A percentile compares a stretch with the other conserved stretches of the same genome.
phyloP scores from a whole-genome alignment of 2,888 invertebrate species.

The Fragum whitleyi region DNA sequence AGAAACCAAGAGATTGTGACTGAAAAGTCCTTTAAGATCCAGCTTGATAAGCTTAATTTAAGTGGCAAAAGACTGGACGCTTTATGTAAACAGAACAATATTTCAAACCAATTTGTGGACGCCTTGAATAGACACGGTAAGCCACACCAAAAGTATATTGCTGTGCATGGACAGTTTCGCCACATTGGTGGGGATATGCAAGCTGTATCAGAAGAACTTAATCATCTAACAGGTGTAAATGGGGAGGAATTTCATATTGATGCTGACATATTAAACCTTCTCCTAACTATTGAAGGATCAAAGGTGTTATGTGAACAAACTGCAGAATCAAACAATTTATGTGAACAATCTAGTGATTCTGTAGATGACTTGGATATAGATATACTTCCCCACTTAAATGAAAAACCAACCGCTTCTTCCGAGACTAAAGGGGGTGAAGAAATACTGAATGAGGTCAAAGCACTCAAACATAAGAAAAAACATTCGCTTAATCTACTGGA shows the following conservation, averaged over 20 bases:
- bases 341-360: neutral
- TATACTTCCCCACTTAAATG: neutral
- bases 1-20: neutral
- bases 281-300: constrained; percentile 1
- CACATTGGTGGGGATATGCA: neutral
- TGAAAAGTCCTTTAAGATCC: neutral
- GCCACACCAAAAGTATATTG: constrained; percentile 9
- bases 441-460: no score
- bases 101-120: neutral
- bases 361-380: neutral
- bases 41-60: neutral
- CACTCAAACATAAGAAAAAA: neutral
- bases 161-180: neutral
- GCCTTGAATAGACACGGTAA: neutral
- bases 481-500: neutral
- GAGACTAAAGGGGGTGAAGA: neutral
- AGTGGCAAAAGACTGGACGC: neutral
- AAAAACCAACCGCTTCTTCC: neutral
- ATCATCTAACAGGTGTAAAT: neutral
- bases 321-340: neutral
- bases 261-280: neutral
- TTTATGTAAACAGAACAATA: neutral
- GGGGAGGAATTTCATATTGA: neutral
- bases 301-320: neutral
- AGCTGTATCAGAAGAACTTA: neutral